Evolutionary conservation across 2,888 invertebrate species (phyloP).

Genomic region (Macrophya annulata): DNA sequence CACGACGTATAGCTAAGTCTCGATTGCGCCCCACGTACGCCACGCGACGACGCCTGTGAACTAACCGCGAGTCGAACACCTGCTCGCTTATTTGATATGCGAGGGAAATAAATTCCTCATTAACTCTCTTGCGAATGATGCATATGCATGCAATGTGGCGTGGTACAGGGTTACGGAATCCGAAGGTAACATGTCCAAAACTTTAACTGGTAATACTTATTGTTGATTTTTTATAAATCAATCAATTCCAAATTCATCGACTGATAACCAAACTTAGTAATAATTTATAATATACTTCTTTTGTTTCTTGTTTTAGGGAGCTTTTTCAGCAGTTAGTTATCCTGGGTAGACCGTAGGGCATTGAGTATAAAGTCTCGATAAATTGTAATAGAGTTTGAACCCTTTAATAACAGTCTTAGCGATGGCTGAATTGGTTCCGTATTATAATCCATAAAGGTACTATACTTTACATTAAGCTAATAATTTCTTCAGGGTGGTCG

Average conservation of each 20-base stretch:
- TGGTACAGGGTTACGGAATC: not conserved
- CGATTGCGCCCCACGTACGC: constrained; percentile 61
- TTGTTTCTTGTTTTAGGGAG: not conserved
- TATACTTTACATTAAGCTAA: constrained; percentile 32
- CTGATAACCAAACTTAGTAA: not conserved
- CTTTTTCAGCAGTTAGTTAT: not conserved
- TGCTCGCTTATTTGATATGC: constrained; percentile 72
- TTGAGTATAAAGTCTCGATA: not conserved
- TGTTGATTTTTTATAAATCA: too few species aligned
- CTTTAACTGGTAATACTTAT: not conserved
- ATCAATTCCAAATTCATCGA: too few species aligned
- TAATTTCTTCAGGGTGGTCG: constrained; percentile 50
- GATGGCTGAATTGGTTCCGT: constrained; percentile 14
- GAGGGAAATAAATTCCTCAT: constrained; percentile 70
- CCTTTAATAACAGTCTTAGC: constrained; percentile 38
- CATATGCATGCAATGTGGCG: not conserved
- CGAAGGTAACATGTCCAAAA: not conserved
- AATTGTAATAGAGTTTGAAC: not conserved
- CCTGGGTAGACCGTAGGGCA: not conserved
- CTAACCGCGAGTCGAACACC: constrained; percentile 65
- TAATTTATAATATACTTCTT: not conserved
- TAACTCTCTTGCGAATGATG: not conserved
- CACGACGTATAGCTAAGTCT: constrained; percentile 2
- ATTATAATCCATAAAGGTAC: constrained; percentile 30
- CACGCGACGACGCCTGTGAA: constrained; percentile 55